Base-by-base conservation (phyloP, 2,113 vertebrate genomes). In the Benthochromis sp. region DNA sequence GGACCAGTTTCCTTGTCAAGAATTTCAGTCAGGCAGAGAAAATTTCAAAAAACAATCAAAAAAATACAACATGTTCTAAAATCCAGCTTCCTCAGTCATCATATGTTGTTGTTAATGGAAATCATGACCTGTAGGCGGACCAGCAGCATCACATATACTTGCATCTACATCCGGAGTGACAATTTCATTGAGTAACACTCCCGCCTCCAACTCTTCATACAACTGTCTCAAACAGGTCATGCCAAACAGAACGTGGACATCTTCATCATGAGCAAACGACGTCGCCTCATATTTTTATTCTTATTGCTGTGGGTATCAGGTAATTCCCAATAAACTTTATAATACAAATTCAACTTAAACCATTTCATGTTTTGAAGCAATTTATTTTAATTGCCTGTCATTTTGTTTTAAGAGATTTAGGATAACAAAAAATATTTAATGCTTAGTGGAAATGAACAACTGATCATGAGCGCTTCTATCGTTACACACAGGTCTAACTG, bases 41-140 rank as follows among this genome's bases (percentile, higher is more conserved):
- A 21, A 8, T n/a, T 2, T 4, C 0, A 40, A 12, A 3, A 3
- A 69, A 6, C 11, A 17, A 66, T 2, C 0, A 12, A 19, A 66
- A 63, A 31, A 19, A 53, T 5, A 1, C 2, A 16, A 0, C 59
- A 63, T 57, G 11, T 27, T 0, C 24, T 0, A 29, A 61, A 61
- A 61, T 19, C 57, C 57, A 34, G 0, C 57, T 61, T 61, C 29
- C 5, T 27, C 11, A 8, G 6, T 21, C 6, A 55, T 13, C 53
- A 13, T 1, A 8, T 10, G 29, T 8, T 61, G 0, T 8, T 61
- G 57, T 10, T 17, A 61, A 61, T 61, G 57, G 0, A 31, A 61
- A 5, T 4, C 0, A 17, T 61, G 0, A 34, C 57, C 6, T 19
- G 16, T 6, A 11, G 59, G 16, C 0, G 1, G 59, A 63, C 16